Base-by-base conservation (phyloP, 2,113 vertebrate genomes). In the Tretioscincus oriximinensis region DNA sequence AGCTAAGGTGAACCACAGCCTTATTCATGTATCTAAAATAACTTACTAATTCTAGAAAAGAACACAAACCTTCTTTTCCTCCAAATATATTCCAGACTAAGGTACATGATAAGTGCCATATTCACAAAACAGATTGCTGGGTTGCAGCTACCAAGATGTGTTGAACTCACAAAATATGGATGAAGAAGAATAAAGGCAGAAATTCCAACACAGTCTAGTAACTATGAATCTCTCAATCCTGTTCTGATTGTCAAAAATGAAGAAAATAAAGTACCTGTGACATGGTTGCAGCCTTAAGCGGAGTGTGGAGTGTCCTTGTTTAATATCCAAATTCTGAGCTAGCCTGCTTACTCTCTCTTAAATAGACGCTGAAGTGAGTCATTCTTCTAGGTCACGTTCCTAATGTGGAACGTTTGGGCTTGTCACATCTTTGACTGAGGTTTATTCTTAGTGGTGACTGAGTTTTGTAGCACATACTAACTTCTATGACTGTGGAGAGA, bases 261-360 rank as follows among this genome's bases (percentile, higher is more conserved):
- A 61, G 28, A 0, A 1, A 3, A 66, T 29, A 73, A 5, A 10
- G 73, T 96, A 98, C 97, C 97, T 98, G 97, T 81, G 97, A 98
- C 98, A 99, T 99, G 83, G 80, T 90, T 88, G 88, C 45, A 74
- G 78, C 0, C 41, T 72, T 18, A 0, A 7, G 73, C 76, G 0
- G 63, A 41, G 78, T 82, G 47, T 4, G 67, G 6, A 82, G 77
- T 82, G 84, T 8, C 28, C 86, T 86, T 18, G 41, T 81, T 47
- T 76, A 67, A 81, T 82, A 88, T 81, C 83, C 89, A 71, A 71
- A 86, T 90, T 93, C 93, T 60, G 67, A 84, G 29, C 86, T 83
- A 28, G 86, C 84, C 91, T 81, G 88, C 20, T 91, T 81, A n/a
- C 84, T 51, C 41, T 8, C 54, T 77, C 84, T 96, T 95, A 93